Evolutionary conservation across 2,888 invertebrate species (phyloP).

Genomic region (Drosophila flavopinicola): DNA sequence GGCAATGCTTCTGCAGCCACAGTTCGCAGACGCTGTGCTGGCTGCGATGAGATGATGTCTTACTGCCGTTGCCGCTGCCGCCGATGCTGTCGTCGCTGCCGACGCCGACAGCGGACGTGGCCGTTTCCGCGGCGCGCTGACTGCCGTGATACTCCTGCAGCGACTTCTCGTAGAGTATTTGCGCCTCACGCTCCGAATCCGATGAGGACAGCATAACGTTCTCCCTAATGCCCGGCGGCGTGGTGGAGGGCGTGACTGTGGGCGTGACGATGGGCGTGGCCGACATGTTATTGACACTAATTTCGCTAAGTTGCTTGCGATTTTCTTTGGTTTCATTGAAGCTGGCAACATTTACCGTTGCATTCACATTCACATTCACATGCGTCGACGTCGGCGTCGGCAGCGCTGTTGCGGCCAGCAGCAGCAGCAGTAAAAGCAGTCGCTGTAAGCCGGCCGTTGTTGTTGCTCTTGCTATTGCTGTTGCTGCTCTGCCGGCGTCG

Average conservation of each 20-base stretch:
- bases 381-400: slow-evolving; percentile 31
- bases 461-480: slow-evolving; percentile 15
- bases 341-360: slow-evolving; percentile 24
- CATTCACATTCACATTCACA: slow-evolving; percentile 39
- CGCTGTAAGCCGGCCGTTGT: slow-evolving; percentile 27
- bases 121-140: slow-evolving; percentile 39
- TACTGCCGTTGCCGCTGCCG: slow-evolving; percentile 22
- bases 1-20: slow-evolving; percentile 83
- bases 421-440: slow-evolving; percentile 37
- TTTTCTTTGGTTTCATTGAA: slow-evolving; percentile 49
- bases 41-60: slow-evolving; percentile 58
- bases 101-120: slow-evolving; percentile 4
- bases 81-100: slow-evolving; percentile 16
- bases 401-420: slow-evolving; percentile 33
- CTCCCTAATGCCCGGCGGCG: slow-evolving; percentile 77
- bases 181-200: slow-evolving; percentile 84
- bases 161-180: slow-evolving; percentile 83
- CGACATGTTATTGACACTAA: slow-evolving; percentile 49
- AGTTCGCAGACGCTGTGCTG: slow-evolving; percentile 80
- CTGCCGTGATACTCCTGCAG: slow-evolving; percentile 81
- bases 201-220: slow-evolving; percentile 83
- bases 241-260: slow-evolving; percentile 26
- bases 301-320: slow-evolving; percentile 50
- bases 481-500: slow-evolving; percentile 60
- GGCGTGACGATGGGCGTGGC: slow-evolving; percentile 44